Evolutionary conservation across 2,797 vertebrate genomes (phyloP).

Genomic region (Oreortyx pictus): DNA sequence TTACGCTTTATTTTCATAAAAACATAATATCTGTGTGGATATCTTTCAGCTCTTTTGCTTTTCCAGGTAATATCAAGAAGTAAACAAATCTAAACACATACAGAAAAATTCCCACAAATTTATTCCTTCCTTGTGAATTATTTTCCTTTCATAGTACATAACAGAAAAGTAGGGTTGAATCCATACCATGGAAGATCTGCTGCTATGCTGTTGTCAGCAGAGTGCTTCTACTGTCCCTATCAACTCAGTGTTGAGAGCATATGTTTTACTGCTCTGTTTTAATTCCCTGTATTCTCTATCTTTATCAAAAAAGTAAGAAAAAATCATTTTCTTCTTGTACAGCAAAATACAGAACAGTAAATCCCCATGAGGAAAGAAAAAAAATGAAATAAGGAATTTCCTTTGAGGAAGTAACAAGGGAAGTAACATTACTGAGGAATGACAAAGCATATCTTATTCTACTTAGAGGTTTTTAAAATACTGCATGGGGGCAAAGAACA

Average conservation of each 20-base stretch:
- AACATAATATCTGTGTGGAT: background rate
- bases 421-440: conserved; percentile 16
- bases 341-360: background rate
- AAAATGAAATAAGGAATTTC: background rate
- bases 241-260: background rate
- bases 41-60: background rate
- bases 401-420: background rate
- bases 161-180: background rate
- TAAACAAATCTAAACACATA: background rate
- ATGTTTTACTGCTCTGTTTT: background rate
- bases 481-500: background rate
- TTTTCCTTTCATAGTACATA: background rate
- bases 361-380: background rate
- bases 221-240: fast-evolving
- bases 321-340: background rate
- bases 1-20: background rate
- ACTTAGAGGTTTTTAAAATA: background rate
- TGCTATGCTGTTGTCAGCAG: background rate
- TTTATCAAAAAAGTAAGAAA: background rate
- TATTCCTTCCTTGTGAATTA: background rate
- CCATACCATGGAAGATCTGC: background rate
- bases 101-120: background rate
- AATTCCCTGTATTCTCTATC: background rate
- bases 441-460: background rate
- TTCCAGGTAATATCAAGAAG: background rate